Base-by-base conservation (phyloP, 2,113 vertebrate species). In the Cyprinodon brontotheroides region DNA sequence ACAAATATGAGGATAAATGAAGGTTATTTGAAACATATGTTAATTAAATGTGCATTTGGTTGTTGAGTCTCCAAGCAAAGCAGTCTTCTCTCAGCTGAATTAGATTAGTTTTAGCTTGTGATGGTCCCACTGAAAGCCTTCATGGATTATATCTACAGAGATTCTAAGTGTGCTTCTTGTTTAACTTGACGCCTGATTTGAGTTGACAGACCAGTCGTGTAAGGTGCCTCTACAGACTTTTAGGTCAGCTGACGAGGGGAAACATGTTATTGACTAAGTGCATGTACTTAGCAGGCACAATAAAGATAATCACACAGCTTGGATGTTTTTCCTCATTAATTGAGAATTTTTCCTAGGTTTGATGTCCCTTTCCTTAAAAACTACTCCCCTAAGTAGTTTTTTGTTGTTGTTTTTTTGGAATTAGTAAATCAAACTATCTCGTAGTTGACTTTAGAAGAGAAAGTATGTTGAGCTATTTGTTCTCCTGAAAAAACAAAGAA, bases 201-300 rank as follows among this genome's bases (percentile, higher is more conserved):
- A 82, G 53, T 53, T 4, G 86, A 86, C 83, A 50, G 78, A 67
- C 61, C 82, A 47, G 82, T 86, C 84, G 82, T 64, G 61, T 63
- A 74, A 62, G 72, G 70, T 71, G 85, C 65, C 57, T 79, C 40
- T 63, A 84, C 84, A 53, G 68, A 74, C 68, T 61, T 57, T 70
- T 36, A 4, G 60, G 62, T 72, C 81, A 78, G 87, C 85, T 85
- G 84, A 81, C 62, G 48, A 68, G 69, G 65, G 62, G 75, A 84
- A 88, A 82, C 47, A 40, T 65, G 79, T 82, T 70, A 84, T 74
- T 83, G 75, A 38, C 86, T 74, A 65, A 48, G 75, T 53, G 70
- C 70, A 76, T 15, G 75, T 69, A 53, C 75, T 75, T 53, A 77
- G 60, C 61, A 50, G 76, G 67, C 65, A 77, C 50, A 70, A n/a